Conservation (phyloP, 1,140 invertebrate species). For the Mya arenaria region DNA sequence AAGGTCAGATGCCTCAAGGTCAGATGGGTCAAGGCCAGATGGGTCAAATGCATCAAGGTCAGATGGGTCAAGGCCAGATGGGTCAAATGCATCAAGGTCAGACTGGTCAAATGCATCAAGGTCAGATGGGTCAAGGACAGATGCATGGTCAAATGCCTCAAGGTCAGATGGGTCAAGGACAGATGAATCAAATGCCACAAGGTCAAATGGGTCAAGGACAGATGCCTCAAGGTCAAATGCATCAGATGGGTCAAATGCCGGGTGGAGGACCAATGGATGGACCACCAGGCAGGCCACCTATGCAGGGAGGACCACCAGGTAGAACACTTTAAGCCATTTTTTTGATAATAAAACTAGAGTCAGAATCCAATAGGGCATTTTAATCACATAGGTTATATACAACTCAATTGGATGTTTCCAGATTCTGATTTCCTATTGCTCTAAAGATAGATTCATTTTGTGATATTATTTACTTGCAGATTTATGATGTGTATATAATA, state of each 20-base stretch:
- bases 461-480: no score
- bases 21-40: constrained; percentile 7
- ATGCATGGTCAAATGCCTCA: constrained; percentile 22
- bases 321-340: no score
- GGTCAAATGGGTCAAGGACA: constrained; percentile 27
- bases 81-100: no score
- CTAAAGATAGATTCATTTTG: no score
- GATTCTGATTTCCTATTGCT: no score
- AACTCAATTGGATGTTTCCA: no score
- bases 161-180: constrained; percentile 27
- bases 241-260: neutral
- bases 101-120: neutral
- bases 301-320: constrained; percentile 6
- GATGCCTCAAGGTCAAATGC: neutral
- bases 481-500: no score
- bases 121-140: constrained; percentile 20
- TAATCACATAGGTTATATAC: no score
- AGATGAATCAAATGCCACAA: constrained; percentile 16
- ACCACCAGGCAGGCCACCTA: neutral
- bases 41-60: constrained; percentile 27
- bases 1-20: neutral
- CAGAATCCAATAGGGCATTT: no score
- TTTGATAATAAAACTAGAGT: no score
- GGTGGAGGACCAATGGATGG: constrained; percentile 1
- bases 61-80: constrained; percentile 36